These are phyloP conservation scores for Loripinus fragilis DNA, from an alignment of 2,888 invertebrate genomes.

Conservation along the genomic window DNA sequence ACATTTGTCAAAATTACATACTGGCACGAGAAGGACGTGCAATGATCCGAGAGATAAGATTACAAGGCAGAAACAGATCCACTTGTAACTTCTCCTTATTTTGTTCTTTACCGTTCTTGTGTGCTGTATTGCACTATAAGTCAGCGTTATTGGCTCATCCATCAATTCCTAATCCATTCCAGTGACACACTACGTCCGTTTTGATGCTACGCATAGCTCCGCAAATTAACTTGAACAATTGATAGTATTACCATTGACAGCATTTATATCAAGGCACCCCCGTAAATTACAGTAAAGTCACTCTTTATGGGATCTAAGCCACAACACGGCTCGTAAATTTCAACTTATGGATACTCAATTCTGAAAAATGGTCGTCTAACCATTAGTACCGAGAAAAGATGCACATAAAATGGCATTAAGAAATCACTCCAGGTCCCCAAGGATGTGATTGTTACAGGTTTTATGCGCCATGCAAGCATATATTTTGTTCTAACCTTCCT, in stretches of 20 bases:
- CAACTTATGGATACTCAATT: slow-evolving; percentile 28
- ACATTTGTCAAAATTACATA: too few species aligned
- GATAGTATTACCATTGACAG: slow-evolving; percentile 20
- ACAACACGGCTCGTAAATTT: slow-evolving; percentile 21
- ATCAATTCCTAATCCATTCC: slow-evolving; percentile 20
- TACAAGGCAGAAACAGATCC: too few species aligned
- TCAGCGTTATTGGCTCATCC: slow-evolving; percentile 8
- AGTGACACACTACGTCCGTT: slow-evolving; percentile 22
- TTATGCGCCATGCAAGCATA: slow-evolving; percentile 10
- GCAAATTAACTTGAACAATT: slow-evolving; percentile 30
- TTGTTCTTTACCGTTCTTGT: not conserved
- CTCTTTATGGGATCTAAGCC: slow-evolving; percentile 23
- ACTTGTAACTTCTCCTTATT: not conserved
- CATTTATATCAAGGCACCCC: slow-evolving; percentile 13
- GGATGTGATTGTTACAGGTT: slow-evolving; percentile 3
- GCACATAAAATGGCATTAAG: slow-evolving; percentile 26
- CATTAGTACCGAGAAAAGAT: slow-evolving; percentile 22
- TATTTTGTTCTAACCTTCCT: slow-evolving; percentile 1
- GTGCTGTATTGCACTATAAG: slow-evolving; percentile 7
- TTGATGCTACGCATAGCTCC: slow-evolving; percentile 7
- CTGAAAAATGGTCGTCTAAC: slow-evolving; percentile 20
- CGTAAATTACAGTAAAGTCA: slow-evolving; percentile 29
- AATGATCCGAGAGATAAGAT: too few species aligned
- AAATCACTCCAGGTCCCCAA: slow-evolving; percentile 11
- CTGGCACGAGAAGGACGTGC: too few species aligned